phyloP scores from a whole-genome alignment of 2,888 invertebrate species.

The Eudasyphora cyanicolor region DNA sequence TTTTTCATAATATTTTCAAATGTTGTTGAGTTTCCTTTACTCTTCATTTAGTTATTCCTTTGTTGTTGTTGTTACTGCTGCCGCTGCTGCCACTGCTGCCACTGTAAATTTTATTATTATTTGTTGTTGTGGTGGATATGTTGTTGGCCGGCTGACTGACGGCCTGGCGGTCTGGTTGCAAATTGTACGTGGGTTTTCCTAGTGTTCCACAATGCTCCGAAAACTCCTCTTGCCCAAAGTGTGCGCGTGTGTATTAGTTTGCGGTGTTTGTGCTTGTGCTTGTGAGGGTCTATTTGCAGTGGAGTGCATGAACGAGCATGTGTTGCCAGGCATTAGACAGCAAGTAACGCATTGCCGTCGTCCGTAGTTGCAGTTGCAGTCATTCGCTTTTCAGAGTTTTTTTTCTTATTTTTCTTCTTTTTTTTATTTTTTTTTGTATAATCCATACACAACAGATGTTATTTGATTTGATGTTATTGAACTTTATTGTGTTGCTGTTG shows the following conservation, averaged over 20 bases:
- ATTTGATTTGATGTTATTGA: slow-evolving; percentile 76
- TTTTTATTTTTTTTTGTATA: slow-evolving; percentile 34
- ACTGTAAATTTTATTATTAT: slow-evolving; percentile 37
- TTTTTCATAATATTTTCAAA: slow-evolving; percentile 20
- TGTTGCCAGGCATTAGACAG: slow-evolving; percentile 20
- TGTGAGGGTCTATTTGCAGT: neutral
- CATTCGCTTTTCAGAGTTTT: slow-evolving; percentile 29
- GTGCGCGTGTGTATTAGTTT: neutral
- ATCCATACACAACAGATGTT: slow-evolving; percentile 69
- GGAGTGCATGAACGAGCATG: neutral
- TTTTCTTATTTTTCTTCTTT: slow-evolving; percentile 10
- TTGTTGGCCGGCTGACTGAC: neutral
- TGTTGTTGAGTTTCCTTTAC: slow-evolving; percentile 26
- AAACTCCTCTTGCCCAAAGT: slow-evolving; percentile 3
- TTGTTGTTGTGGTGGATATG: slow-evolving; percentile 5
- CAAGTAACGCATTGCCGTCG: slow-evolving; percentile 15
- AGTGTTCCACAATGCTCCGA: neutral
- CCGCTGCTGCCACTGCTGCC: too few species aligned
- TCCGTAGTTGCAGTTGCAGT: slow-evolving; percentile 21
- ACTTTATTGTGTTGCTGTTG: slow-evolving; percentile 69
- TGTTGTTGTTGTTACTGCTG: slow-evolving; percentile 39
- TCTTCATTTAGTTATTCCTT: slow-evolving; percentile 15
- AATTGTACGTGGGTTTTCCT: slow-evolving; percentile 42
- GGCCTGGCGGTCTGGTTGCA: slow-evolving; percentile 15
- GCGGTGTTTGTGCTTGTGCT: neutral